Evolutionary conservation across 2,113 vertebrate species (phyloP), one percentile per base, ranked within the genome.

Genomic region (Corythoichthys haematopterus): DNA sequence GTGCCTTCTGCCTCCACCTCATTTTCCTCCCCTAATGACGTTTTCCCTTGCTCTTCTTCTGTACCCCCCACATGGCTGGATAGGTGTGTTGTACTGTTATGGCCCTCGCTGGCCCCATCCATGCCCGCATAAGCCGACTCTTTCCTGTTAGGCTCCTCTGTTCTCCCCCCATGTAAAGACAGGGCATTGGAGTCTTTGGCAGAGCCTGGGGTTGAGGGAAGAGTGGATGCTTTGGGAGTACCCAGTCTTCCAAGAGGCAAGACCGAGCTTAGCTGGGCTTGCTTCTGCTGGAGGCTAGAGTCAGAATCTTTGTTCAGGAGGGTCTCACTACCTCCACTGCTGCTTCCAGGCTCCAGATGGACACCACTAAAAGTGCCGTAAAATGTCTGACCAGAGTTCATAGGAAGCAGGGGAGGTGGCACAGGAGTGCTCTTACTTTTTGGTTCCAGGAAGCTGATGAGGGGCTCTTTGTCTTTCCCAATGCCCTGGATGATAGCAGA

Each of bases 391-490:
- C 95, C 94, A 85, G 97, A 94, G 90, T 94, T 94, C 85, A 95
- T 92, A 87, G 96, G 92, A 88, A 93, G 93, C 92, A 94, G 90
- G 89, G 93, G 83, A 72, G 97, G 93, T 89, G 95, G 94, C 45
- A 95, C 87, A 88, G 96, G 91, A 91, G 93, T 93, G 90, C 90
- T 95, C 93, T 97, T 98, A 92, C 81, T 98, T 97, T 99, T 98
- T 97, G 97, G 97, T 98, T 99, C 97, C 95, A 99, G 92, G 93
- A 99, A 99, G 92, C 97, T 99, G 85, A 99, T 94, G 88, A 99
- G 97, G 87, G 97, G 97, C 88, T 99, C 96, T 90, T 98, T 98
- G 91, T 98, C 96, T 88, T 98, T 98, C 83, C 97, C 97, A 71
- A 99, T 98, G 91, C 97, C 97, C 94, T 99, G 97, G 93, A 99